These are phyloP conservation scores for Sylvia atricapilla DNA, from an alignment of 2,113 vertebrate genomes.

Conservation along the genomic window DNA sequence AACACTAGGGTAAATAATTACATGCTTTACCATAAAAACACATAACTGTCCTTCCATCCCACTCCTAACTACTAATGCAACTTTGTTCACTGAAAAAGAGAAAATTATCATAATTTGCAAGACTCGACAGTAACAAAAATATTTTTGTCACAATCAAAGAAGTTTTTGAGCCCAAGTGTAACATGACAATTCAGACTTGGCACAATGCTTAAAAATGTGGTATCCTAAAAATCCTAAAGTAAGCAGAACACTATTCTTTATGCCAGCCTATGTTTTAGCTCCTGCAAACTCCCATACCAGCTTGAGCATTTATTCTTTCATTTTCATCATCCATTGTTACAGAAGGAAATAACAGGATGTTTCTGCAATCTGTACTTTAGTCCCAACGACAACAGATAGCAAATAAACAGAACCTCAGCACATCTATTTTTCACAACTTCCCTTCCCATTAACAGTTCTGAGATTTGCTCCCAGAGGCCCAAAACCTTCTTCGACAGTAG, in stretches of 20 bases:
- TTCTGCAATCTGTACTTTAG: neutral
- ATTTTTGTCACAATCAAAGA: neutral
- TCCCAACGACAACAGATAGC: neutral
- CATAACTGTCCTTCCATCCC: neutral
- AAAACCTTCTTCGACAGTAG: neutral
- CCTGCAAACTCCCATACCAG: neutral
- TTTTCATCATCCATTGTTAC: neutral
- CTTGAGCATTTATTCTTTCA: neutral
- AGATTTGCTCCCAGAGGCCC: neutral
- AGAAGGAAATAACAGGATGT: neutral
- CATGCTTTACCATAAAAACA: neutral
- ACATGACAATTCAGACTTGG: neutral
- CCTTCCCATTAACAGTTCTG: neutral
- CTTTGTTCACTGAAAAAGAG: neutral
- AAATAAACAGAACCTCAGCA: neutral
- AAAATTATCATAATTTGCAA: neutral
- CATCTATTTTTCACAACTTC: neutral
- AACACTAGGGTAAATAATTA: neutral
- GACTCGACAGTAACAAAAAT: neutral
- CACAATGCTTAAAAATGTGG: neutral
- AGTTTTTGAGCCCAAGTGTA: neutral
- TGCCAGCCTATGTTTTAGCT: neutral
- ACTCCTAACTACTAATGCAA: neutral
- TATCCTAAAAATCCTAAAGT: neutral
- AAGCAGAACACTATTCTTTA: neutral